Conservation (phyloP, 2,113 vertebrate genomes). For the Mastomys natalensis region DNA sequence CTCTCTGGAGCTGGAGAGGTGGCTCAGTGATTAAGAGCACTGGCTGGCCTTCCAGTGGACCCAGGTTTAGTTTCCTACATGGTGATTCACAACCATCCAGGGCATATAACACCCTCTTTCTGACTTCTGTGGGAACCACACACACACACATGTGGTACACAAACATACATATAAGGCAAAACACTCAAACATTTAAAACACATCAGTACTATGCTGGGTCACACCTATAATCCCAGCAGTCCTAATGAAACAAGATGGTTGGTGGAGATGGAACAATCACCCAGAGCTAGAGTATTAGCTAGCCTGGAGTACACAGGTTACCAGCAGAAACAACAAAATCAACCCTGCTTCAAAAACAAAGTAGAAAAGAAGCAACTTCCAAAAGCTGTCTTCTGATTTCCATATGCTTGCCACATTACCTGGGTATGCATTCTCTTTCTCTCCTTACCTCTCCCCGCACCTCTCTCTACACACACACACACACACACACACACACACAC, state of each 20-base stretch:
- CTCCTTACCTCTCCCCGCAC: background rate
- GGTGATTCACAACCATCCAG: background rate
- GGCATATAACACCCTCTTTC: background rate
- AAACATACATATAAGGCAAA: background rate
- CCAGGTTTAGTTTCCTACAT: background rate
- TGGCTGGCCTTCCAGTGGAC: background rate
- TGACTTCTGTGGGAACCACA: background rate
- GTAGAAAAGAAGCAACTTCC: background rate
- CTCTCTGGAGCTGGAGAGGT: background rate
- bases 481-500: background rate
- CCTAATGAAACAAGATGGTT: background rate
- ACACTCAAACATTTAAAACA: background rate
- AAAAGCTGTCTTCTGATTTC: background rate
- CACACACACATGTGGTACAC: background rate
- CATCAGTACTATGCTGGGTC: background rate
- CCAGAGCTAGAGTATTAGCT: background rate
- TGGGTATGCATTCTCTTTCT: background rate
- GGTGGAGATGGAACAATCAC: background rate
- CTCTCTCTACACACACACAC: too few relatives aligned
- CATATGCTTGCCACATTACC: background rate
- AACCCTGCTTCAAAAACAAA: background rate
- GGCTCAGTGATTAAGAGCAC: background rate
- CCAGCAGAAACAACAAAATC: background rate
- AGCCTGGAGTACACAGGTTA: background rate
- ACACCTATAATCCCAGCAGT: background rate